Evolutionary conservation across 1,140 invertebrate species (phyloP).

Genomic region (Cydia amplana): DNA sequence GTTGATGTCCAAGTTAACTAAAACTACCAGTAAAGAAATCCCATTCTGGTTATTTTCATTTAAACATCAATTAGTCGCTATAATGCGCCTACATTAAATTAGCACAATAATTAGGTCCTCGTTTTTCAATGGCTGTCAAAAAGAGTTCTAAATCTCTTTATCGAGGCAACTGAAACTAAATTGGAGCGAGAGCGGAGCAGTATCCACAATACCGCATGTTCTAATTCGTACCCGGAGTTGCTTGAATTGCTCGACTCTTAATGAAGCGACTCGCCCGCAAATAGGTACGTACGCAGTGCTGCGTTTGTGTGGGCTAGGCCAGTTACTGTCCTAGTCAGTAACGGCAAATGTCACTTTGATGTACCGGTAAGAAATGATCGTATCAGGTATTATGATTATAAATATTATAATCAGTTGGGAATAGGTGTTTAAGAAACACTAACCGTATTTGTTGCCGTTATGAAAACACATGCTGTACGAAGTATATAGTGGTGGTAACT

Average conservation of each 20-base stretch:
- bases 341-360: neutral
- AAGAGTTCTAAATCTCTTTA: neutral
- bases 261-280: constrained; percentile 26
- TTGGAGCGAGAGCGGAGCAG: constrained; percentile 1
- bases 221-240: constrained; percentile 18
- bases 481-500: no score
- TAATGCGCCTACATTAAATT: no score
- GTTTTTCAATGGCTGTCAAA: neutral
- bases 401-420: no score
- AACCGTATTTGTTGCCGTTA: no score
- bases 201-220: constrained; percentile 11
- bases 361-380: no score
- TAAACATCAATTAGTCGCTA: no score
- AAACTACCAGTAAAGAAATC: no score
- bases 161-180: neutral
- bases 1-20: neutral
- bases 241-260: constrained; percentile 20
- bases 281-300: constrained; percentile 12
- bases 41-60: no score
- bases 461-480: no score
- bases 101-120: no score
- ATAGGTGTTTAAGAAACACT: no score
- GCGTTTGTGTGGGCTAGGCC: neutral
- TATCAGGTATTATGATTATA: no score
- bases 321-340: neutral